Evolutionary conservation across 2,888 invertebrate species (phyloP).

Genomic region (Torymus auratus): DNA sequence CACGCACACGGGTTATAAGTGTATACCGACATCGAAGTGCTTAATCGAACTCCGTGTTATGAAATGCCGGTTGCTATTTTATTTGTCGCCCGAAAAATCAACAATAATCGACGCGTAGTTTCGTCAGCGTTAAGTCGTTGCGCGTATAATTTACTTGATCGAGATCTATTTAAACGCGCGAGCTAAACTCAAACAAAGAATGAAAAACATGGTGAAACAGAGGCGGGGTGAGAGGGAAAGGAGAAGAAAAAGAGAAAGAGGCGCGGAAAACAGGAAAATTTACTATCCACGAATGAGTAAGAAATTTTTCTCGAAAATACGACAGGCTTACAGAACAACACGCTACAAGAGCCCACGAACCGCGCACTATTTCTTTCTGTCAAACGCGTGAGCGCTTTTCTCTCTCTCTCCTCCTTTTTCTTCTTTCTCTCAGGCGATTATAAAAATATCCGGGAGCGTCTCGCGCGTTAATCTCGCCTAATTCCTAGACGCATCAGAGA

Average conservation of each 20-base stretch:
- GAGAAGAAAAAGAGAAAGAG: background rate
- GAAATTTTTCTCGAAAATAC: slow-evolving; percentile 52
- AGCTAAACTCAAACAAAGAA: slow-evolving; percentile 27
- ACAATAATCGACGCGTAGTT: no score
- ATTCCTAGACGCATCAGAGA: slow-evolving; percentile 44
- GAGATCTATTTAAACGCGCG: slow-evolving; percentile 34
- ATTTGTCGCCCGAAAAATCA: no score
- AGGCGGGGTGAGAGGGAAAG: background rate
- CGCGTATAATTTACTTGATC: slow-evolving; percentile 33
- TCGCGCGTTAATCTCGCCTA: slow-evolving; percentile 49
- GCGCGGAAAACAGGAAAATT: slow-evolving; percentile 43
- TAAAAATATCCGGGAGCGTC: slow-evolving; percentile 49
- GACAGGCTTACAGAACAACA: slow-evolving; percentile 44
- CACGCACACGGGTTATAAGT: no score
- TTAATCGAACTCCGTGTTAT: no score
- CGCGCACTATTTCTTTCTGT: slow-evolving; percentile 46
- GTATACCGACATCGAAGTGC: no score
- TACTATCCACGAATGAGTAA: slow-evolving; percentile 25
- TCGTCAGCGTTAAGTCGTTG: background rate
- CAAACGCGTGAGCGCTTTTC: slow-evolving; percentile 17
- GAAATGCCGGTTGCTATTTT: no score
- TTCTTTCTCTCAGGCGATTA: slow-evolving; percentile 37
- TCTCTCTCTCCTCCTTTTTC: background rate
- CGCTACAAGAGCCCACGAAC: slow-evolving; percentile 6
- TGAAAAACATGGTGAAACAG: background rate